Conservation (phyloP, 2,797 vertebrate species). For the Tragelaphus eurycerus region DNA sequence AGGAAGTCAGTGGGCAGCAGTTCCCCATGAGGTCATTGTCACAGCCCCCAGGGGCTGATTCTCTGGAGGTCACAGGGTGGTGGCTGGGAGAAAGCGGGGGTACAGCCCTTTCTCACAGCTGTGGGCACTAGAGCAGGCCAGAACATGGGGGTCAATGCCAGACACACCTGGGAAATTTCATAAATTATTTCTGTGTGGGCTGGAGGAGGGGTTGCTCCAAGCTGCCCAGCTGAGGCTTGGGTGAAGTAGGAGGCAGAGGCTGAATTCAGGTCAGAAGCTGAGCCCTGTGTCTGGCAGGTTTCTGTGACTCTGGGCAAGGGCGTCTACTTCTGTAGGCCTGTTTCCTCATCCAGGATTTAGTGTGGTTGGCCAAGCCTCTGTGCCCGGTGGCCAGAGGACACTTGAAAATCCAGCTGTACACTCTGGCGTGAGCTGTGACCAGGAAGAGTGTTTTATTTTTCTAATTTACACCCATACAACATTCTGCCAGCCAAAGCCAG, state of each 20-base stretch:
- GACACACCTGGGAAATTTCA: neutral
- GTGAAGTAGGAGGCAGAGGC: neutral
- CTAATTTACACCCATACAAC: neutral
- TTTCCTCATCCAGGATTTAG: neutral
- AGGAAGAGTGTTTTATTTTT: neutral
- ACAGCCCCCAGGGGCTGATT: neutral
- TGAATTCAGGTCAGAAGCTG: neutral
- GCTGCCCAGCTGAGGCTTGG: neutral
- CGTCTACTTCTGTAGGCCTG: neutral
- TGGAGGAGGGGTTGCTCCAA: neutral
- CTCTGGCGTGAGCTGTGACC: neutral
- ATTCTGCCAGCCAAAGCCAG: neutral
- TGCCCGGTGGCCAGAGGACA: neutral
- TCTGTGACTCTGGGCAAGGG: neutral
- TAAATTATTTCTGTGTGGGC: neutral
- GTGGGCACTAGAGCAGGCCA: neutral
- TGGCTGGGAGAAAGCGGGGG: neutral
- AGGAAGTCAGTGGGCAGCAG: constrained; percentile 57
- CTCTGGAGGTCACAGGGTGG: neutral
- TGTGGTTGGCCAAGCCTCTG: neutral
- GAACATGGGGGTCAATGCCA: neutral
- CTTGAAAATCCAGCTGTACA: neutral
- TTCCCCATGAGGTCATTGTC: constrained; percentile 7
- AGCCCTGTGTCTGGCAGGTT: neutral
- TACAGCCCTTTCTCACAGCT: neutral